Evolutionary conservation across 2,888 invertebrate species (phyloP).

Genomic region (Trichogramma evanescens): DNA sequence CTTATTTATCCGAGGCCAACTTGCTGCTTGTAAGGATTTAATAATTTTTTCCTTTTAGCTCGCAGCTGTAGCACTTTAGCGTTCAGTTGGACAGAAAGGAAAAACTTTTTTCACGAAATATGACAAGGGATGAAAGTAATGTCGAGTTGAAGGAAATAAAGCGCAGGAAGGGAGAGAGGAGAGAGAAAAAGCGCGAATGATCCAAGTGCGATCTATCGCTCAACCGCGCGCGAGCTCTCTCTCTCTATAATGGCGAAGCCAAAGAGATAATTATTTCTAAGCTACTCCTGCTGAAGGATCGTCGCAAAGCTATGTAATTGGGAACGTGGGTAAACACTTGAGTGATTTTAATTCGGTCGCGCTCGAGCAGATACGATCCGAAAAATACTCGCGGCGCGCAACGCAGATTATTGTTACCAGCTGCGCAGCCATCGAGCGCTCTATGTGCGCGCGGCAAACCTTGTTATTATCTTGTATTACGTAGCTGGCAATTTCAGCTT

Average conservation of each 20-base stretch:
- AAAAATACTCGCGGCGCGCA: neutral
- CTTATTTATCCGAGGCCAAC: too few relatives aligned
- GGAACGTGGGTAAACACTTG: constrained; percentile 43
- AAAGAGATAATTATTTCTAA: constrained; percentile 42
- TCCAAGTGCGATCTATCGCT: constrained; percentile 1
- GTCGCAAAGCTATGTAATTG: constrained; percentile 38
- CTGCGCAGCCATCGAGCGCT: constrained; percentile 15
- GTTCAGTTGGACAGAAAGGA: too few relatives aligned
- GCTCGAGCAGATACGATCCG: constrained; percentile 21
- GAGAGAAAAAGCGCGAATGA: neutral
- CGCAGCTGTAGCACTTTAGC: too few relatives aligned
- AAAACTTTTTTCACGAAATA: too few relatives aligned
- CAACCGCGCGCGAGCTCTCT: constrained; percentile 19
- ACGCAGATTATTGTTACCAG: neutral
- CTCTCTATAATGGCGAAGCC: constrained; percentile 32
- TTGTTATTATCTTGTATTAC: neutral
- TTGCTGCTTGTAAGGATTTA: too few relatives aligned
- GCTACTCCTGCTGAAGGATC: constrained; percentile 31
- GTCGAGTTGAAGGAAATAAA: neutral
- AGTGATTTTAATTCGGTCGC: constrained; percentile 43
- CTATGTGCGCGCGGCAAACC: neutral
- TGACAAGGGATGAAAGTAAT: too few relatives aligned
- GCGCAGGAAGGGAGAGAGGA: neutral
- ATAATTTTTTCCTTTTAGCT: too few relatives aligned
- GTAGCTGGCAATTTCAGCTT: neutral